Evolutionary conservation across 2,113 vertebrate species (phyloP).

Genomic region (Dromaius novaehollandiae): DNA sequence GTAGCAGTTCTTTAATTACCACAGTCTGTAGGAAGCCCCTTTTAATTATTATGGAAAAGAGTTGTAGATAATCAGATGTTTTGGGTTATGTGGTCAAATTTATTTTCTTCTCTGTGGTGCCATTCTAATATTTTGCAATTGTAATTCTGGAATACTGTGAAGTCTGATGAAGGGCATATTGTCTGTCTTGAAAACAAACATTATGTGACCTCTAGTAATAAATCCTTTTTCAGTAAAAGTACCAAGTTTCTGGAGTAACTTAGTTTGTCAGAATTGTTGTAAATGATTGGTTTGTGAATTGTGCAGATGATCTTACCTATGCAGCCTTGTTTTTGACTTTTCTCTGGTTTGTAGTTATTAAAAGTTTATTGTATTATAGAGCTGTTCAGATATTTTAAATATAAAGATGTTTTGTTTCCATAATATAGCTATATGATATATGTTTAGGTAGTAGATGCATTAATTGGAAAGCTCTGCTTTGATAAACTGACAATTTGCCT

Average conservation of each 20-base stretch:
- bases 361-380: conserved; percentile 95
- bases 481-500: conserved; percentile 88
- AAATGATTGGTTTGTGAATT: conserved; percentile 86
- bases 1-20: not conserved
- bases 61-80: conserved; percentile 5
- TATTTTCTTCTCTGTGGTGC: not conserved
- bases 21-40: not conserved
- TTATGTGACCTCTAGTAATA: conserved; percentile 74
- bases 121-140: conserved; percentile 32
- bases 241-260: conserved; percentile 76
- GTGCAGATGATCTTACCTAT: conserved; percentile 89
- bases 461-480: conserved; percentile 88
- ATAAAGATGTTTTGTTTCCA: conserved; percentile 88
- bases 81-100: not conserved
- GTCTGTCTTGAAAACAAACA: conserved; percentile 70
- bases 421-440: conserved; percentile 84
- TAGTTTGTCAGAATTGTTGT: conserved; percentile 74
- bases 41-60: not conserved
- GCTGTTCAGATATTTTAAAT: conserved; percentile 90
- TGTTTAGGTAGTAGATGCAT: conserved; percentile 89
- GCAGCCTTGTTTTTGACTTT: conserved; percentile 90
- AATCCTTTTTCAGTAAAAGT: conserved; percentile 73
- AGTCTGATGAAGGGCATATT: conserved; percentile 53
- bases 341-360: conserved; percentile 86
- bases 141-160: conserved; percentile 58